These are phyloP conservation scores for Sarcophaga bullata DNA, from an alignment of 1,140 invertebrate species.

Conservation along the genomic window DNA sequence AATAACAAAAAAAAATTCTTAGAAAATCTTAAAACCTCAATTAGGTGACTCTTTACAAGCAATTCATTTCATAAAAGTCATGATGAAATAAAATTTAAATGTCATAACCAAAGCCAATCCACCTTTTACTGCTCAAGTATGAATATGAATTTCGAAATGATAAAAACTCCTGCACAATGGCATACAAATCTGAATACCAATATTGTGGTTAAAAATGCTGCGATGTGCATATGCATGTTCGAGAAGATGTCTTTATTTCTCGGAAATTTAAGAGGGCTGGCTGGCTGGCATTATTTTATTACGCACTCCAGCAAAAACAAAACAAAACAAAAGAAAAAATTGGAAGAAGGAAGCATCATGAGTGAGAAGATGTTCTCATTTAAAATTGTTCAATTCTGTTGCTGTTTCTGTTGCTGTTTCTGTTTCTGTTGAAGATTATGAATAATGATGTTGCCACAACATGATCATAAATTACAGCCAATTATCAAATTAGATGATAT, in stretches of 20 bases:
- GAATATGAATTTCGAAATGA: too few species aligned
- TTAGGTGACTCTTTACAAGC: too few species aligned
- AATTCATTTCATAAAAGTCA: too few species aligned
- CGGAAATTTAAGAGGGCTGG: conserved; percentile 17
- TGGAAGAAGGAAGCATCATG: neutral
- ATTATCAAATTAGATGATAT: conserved; percentile 65
- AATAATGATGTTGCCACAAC: conserved; percentile 46
- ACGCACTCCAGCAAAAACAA: neutral
- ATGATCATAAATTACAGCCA: conserved; percentile 64
- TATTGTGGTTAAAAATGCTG: neutral
- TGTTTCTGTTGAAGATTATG: neutral
- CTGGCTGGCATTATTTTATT: neutral
- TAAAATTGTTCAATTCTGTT: too few species aligned
- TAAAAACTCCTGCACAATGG: too few species aligned
- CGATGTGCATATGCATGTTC: conserved; percentile 24
- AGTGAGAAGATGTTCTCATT: neutral
- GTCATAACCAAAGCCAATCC: too few species aligned
- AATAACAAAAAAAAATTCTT: too few species aligned
- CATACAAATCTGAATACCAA: neutral
- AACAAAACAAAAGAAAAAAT: too few species aligned
- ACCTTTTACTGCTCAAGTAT: too few species aligned
- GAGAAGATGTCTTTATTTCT: conserved; percentile 38
- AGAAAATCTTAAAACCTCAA: too few species aligned
- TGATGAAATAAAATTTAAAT: too few species aligned
- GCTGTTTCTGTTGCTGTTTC: too few species aligned